Base-by-base conservation (phyloP, 2,113 vertebrate species). In the Mormyrus iriodes region DNA sequence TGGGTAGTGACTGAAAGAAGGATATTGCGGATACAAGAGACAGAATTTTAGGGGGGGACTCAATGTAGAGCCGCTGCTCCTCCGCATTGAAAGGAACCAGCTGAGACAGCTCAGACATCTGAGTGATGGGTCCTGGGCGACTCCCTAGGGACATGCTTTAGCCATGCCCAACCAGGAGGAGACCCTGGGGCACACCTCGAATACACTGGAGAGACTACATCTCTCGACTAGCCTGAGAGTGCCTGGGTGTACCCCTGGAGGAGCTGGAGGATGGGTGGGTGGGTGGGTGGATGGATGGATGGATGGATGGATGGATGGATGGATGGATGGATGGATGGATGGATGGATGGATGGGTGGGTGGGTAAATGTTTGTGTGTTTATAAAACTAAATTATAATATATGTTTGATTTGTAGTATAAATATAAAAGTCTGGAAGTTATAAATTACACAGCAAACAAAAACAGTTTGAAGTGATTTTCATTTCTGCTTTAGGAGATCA, bases 341-440 rank as follows among this genome's bases (percentile, higher is more conserved):
- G 61, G n/a, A 69, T 31, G 61, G n/a, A 8, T 27, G 10, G n/a
- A 12, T 69, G 61, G n/a, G 13, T 69, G 61, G n/a, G 31, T 31
- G 61, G n/a, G 9, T 27, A n/a, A n/a, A 79, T 79, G 73, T 79
- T 79, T 79, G n/a, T 79, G 27, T 69, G n/a, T 69, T 12, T 65
- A 69, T 69, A 69, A 69, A 69, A 69, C 73, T 79, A 79, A 79
- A 79, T 79, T 42, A 69, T 69, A 69, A 69, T 69, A 69, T 79
- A 7, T 79, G 73, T 35, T 19, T 79, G 17, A 79, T 79, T 79
- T 7, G 31, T 76, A 76, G 35, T 5, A 12, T 65, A 65, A 65
- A 65, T 65, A 65, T 65, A 65, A 31, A 12, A 76, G 31, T 39
- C 69, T 76, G 69, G 69, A 76, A 76, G 69, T 76, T 4, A 65